Evolutionary conservation across 2,888 invertebrate species (phyloP), one percentile per base, ranked within the genome.

Genomic region (Troglohyphantes excavatus): DNA sequence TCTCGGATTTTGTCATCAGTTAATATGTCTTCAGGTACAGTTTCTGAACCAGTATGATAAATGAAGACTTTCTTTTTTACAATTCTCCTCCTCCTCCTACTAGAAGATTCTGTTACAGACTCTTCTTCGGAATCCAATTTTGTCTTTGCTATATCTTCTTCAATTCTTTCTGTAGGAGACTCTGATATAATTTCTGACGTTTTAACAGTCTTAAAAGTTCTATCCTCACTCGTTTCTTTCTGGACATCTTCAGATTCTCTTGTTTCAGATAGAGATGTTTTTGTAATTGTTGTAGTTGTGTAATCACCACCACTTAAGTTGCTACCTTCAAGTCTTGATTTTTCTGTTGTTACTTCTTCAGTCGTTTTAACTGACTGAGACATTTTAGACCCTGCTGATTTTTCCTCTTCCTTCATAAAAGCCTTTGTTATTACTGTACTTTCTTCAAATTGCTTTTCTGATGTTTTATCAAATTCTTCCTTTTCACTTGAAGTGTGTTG

Each of bases 41-140:
- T 46, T 61, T 79, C 90, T 29, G 83, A 19, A 29, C 78, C 89
- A 6, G 84, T 90, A 7, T 83, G 78, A 65, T 84, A 90, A 13
- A 90, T 78, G 13, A 84, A 84, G 17, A 90, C 78, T 84, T 90
- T 90, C 70, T 90, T 90, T 29, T 72, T 76, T 9, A 90, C 59
- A 9, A 63, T 75, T 82, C 65, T 72, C 26, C 72, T 70, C 43
- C 61, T 70, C 33, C n/a, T 65, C 27, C 59, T 79, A 7, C 68
- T 39, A 21, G 88, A 70, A 19, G 88, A 88, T 2, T 81, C 82
- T 0, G 68, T 82, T 19, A 23, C 29, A 61, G 61, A 29, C 26
- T 76, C 79, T 21, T 43, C 68, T 3, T 82, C 82, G 13, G 88
- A 82, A 63, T 67, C 33, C 19, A 63, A 61, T 29, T 59, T 39